phyloP scores from a whole-genome alignment of 30 jellyfish, hydroid and myxozoan species.

The Hydra vulgaris region DNA sequence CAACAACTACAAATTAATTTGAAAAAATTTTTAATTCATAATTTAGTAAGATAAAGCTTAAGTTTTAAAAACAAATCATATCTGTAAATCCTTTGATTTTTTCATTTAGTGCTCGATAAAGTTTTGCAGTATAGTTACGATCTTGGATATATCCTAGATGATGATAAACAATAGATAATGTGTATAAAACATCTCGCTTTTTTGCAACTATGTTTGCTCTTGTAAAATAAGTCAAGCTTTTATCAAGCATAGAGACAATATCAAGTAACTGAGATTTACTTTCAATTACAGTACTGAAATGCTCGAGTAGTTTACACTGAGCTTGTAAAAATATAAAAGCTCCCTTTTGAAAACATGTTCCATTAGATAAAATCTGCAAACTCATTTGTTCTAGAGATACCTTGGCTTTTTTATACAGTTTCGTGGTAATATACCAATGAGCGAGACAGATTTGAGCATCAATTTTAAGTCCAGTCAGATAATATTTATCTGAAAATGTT shows the following conservation, averaged over 20 bases:
- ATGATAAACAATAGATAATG: conserved; percentile 13
- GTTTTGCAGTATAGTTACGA: conserved; percentile 27
- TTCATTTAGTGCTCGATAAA: conserved; percentile 12
- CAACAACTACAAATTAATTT: too few species aligned
- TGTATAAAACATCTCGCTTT: conserved; percentile 1
- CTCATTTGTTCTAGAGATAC: neutral
- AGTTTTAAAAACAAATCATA: neutral
- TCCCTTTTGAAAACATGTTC: conserved; percentile 19
- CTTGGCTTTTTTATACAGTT: conserved; percentile 7
- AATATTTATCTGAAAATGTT: neutral
- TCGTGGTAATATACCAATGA: neutral
- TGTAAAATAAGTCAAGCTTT: neutral
- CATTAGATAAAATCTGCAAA: conserved; percentile 10
- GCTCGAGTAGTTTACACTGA: neutral
- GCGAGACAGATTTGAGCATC: conserved; percentile 13
- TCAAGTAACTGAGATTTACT: neutral
- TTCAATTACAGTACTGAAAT: neutral
- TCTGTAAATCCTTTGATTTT: neutral
- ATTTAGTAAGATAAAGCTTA: neutral
- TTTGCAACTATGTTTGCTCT: neutral
- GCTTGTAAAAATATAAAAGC: neutral
- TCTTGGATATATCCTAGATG: conserved; percentile 11
- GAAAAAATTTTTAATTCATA: too few species aligned
- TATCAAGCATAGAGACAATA: conserved; percentile 4
- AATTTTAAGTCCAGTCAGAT: conserved; percentile 3